Percentiles rank a stretch among this genome's conserved stretches.
These are phyloP conservation scores for Epirrita christyi DNA, from an alignment of 2,888 invertebrate genomes.

Conservation along the genomic window DNA sequence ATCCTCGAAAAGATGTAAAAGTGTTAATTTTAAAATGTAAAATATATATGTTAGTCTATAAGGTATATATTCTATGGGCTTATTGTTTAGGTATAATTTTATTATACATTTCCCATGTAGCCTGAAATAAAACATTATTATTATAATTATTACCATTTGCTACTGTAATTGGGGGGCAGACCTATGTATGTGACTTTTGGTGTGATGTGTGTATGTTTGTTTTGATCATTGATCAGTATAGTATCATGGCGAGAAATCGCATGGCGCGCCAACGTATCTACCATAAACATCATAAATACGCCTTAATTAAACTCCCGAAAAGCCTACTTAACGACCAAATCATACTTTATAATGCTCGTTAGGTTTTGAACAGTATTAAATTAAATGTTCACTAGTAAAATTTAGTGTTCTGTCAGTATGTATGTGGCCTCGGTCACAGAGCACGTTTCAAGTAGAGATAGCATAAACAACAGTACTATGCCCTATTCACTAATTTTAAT, in stretches of 20 bases:
- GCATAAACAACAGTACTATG: slow-evolving; percentile 2
- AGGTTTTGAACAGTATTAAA: slow-evolving; percentile 16
- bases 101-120: too few species aligned
- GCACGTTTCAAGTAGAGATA: slow-evolving; percentile 20
- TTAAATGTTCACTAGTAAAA: slow-evolving; percentile 22
- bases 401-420: slow-evolving; percentile 15
- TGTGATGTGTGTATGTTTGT: too few species aligned
- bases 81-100: too few species aligned
- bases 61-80: too few species aligned
- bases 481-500: too few species aligned
- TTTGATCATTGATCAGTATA: neutral
- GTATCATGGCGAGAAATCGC: neutral
- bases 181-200: too few species aligned
- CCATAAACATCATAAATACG: neutral
- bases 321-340: neutral
- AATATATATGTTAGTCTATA: too few species aligned
- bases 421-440: slow-evolving; percentile 25
- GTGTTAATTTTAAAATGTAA: too few species aligned
- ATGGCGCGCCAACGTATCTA: neutral
- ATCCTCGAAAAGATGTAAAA: too few species aligned
- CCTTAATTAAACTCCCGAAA: neutral
- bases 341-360: slow-evolving; percentile 6
- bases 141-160: too few species aligned
- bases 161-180: too few species aligned
- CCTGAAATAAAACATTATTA: too few species aligned